Evolutionary conservation across 2,888 invertebrate genomes (phyloP).

Genomic region (Meandrusa payeni): DNA sequence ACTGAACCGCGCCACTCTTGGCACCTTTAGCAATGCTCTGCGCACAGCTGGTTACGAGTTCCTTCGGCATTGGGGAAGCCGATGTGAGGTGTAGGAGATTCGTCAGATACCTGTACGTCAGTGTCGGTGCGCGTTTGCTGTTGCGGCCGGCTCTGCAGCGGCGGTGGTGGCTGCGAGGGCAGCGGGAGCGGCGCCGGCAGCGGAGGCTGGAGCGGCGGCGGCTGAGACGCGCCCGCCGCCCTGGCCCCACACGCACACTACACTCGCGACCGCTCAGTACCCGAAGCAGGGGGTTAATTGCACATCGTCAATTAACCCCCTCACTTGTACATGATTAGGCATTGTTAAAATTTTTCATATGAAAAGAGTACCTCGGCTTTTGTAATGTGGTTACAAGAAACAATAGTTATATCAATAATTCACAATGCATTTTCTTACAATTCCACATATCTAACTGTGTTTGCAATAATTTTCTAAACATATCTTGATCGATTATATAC

Average conservation of each 20-base stretch:
- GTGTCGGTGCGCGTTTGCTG: conserved; percentile 21
- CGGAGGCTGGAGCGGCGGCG: conserved; percentile 35
- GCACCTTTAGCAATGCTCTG: no score
- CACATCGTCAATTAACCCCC: conserved; percentile 52
- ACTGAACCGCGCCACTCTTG: no score
- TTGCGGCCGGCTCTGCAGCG: conserved; percentile 30
- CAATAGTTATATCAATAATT: no score
- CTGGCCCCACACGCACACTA: conserved; percentile 57
- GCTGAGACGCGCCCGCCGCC: conserved; percentile 49
- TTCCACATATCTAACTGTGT: no score
- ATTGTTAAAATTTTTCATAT: no score
- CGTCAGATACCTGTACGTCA: conserved; percentile 21
- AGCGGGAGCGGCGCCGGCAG: conserved; percentile 26
- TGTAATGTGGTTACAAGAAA: no score
- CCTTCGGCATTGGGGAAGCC: no score
- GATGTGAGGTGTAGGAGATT: no score
- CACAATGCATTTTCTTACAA: no score
- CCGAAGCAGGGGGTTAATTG: conserved; percentile 41
- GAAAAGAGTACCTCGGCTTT: no score
- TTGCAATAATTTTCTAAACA: conserved; percentile 6
- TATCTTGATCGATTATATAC: no score
- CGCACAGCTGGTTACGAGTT: no score
- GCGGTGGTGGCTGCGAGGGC: conserved; percentile 18
- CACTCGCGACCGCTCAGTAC: conserved; percentile 43
- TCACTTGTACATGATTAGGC: conserved; percentile 22